A percentile compares a stretch with the other conserved stretches of the same genome.
Evolutionary conservation across 2,888 invertebrate species (phyloP).

Genomic region (Xestia ashworthii): DNA sequence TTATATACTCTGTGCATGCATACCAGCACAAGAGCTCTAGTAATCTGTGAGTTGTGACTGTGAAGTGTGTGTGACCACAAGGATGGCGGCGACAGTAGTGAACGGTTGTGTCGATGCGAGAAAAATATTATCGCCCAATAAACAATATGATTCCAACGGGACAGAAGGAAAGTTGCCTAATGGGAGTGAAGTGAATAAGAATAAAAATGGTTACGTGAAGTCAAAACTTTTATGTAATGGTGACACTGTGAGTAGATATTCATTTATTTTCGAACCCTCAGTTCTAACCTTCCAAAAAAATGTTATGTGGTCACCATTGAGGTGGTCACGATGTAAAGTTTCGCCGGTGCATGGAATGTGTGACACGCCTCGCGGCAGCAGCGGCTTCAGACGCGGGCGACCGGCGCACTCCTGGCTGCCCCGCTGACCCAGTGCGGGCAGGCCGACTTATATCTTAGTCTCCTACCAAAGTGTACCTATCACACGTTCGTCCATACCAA

Average conservation of each 20-base stretch:
- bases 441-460: neutral
- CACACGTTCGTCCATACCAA: neutral
- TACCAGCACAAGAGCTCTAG: too few relatives aligned
- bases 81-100: conserved; percentile 79
- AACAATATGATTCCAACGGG: conserved; percentile 72
- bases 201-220: conserved; percentile 81
- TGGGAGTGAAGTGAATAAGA: conserved; percentile 73
- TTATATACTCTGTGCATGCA: too few relatives aligned
- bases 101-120: conserved; percentile 70
- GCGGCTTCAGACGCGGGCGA: too few relatives aligned
- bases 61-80: too few relatives aligned
- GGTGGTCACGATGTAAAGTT: conserved; percentile 13
- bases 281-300: conserved; percentile 56
- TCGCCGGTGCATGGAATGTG: neutral
- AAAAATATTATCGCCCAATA: conserved; percentile 64
- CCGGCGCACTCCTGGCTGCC: neutral
- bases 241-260: conserved; percentile 78
- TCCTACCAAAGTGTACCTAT: neutral
- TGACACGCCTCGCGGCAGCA: conserved; percentile 36
- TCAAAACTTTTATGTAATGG: conserved; percentile 74
- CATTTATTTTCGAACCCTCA: conserved; percentile 68
- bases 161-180: conserved; percentile 73
- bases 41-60: too few relatives aligned
- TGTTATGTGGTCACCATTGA: neutral
- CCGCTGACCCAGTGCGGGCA: conserved; percentile 5